These are phyloP conservation scores for Euleptes europaea DNA, from an alignment of 2,113 vertebrate genomes.

Conservation along the genomic window DNA sequence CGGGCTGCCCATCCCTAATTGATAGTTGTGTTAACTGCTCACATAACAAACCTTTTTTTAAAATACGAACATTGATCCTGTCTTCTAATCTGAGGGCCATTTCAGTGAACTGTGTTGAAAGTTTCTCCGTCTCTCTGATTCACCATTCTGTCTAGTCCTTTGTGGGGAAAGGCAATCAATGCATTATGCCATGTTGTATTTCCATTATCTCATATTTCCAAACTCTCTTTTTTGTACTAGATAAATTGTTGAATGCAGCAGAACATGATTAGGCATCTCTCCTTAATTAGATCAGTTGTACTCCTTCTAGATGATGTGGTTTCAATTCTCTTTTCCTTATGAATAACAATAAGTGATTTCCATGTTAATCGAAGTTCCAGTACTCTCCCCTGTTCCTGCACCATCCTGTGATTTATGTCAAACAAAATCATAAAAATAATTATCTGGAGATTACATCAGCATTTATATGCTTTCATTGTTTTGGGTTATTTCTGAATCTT, in stretches of 20 bases:
- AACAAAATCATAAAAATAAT: slow-evolving; percentile 19
- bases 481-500: not conserved
- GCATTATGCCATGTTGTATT: not conserved
- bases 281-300: slow-evolving; percentile 16
- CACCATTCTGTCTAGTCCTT: not conserved
- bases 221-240: not conserved
- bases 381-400: not conserved
- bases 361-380: slow-evolving; percentile 16
- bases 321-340: slow-evolving; percentile 15
- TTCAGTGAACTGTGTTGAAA: not conserved
- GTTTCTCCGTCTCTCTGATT: not conserved
- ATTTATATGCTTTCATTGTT: not conserved
- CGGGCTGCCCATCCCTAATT: not conserved
- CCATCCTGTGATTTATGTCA: slow-evolving; percentile 5
- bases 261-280: not conserved
- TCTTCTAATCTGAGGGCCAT: not conserved
- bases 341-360: slow-evolving; percentile 17
- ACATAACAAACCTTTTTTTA: not conserved
- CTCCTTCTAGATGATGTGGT: not conserved
- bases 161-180: not conserved
- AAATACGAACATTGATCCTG: not conserved
- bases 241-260: slow-evolving; percentile 1
- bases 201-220: slow-evolving; percentile 11
- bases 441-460: slow-evolving; percentile 2
- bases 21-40: not conserved